Evolutionary conservation across 1,140 invertebrate genomes (phyloP), one percentile per base, ranked within the genome.

Genomic region (Coptotermes formosanus): DNA sequence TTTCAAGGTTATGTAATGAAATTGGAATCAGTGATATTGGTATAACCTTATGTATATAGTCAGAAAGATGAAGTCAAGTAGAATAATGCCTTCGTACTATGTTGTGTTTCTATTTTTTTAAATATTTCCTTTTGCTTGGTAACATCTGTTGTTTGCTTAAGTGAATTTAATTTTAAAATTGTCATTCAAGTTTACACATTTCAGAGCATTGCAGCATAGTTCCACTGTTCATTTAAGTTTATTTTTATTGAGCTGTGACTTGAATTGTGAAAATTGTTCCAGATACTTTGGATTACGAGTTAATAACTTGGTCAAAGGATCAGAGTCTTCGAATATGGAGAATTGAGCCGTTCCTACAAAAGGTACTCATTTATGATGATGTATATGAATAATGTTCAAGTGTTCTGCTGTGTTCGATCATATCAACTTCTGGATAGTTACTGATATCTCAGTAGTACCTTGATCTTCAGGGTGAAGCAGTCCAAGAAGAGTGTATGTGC

Each of bases 301-400:
- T 99, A n/a, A 94, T 99, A 0, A 99, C 97, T 1, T 99, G 97
- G 98, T 98, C 97, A 0, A 95, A 97, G 89, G 98, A 99, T 93
- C 97, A 98, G 88, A 97, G 95, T 84, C 92, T 99, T 38, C 92
- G 98, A 85, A 95, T 99, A 30, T 99, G 97, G 95, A 95, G 95
- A 89, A 96, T 99, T 88, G 96, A 97, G 90, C 93, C 95, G 45
- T 95, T 95, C 87, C 91, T 98, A 85, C 94, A 97, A 88, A 97
- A 96, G 89, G 93, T 94, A 64, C 30, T 55, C 19, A 55, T 21
- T 55, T 55, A 21, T 55, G 52, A 21, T 55, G 52, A 48, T 48
- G 1, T 21, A 21, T 55, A 55, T 55, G 52, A 55, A 38, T 38
- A 38, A 38, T 38, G 2, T 38, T 38, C 38, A 38, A 38, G 38